These are phyloP conservation scores for Cryptoprocta ferox DNA, from an alignment of 2,797 vertebrate species.

Conservation along the genomic window DNA sequence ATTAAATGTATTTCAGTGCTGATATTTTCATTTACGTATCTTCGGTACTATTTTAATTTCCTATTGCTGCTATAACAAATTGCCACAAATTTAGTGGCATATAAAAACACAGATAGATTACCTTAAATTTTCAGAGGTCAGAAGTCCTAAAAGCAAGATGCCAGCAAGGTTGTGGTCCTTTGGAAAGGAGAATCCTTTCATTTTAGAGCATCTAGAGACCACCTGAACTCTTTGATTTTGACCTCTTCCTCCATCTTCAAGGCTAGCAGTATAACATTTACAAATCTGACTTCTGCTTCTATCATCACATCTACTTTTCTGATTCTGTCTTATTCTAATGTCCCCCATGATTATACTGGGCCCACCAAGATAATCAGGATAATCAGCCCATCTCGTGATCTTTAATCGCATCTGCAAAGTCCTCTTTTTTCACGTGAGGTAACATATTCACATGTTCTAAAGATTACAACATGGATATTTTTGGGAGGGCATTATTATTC, in stretches of 20 bases:
- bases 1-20: neutral
- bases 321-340: neutral
- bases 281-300: neutral
- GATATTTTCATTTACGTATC: neutral
- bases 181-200: neutral
- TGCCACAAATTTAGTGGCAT: neutral
- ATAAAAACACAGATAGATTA: neutral
- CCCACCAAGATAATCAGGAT: neutral
- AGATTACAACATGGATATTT: neutral
- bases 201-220: neutral
- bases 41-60: neutral
- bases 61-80: neutral
- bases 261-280: neutral
- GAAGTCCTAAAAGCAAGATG: neutral
- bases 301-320: neutral
- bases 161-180: neutral
- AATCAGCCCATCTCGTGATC: neutral
- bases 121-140: neutral
- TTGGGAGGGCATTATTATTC: neutral
- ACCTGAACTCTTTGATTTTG: too few species aligned
- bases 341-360: neutral
- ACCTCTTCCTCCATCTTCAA: neutral
- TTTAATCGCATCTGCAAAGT: neutral
- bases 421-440: neutral
- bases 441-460: neutral